Evolutionary conservation across 2,113 vertebrate genomes (phyloP), one percentile per base, ranked within the genome.

Genomic region (Callipepla californica): DNA sequence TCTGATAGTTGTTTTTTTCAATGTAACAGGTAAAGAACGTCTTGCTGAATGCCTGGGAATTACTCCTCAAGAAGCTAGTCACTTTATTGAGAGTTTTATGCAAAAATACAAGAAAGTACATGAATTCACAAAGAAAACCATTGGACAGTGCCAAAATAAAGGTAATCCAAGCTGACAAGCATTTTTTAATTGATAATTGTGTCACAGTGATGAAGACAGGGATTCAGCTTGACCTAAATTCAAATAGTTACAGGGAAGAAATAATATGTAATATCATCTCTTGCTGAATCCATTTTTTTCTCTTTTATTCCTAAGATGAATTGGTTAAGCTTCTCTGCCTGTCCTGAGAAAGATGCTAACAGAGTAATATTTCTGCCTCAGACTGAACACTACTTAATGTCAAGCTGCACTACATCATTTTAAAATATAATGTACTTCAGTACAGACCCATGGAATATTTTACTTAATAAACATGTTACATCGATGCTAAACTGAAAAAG

Each of bases 71-170:
- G 98, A 99, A 97, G 99, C 99, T 59, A 95, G 98, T 45, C 84
- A 72, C 30, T 99, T 99, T 97, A 97, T 99, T 97, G 98, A 98
- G 90, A 97, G 96, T 48, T 99, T 99, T 95, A 97, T 99, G 57
- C 98, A 98, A 85, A 99, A 98, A 68, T 99, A 99, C 94, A 98
- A 95, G 94, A 98, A 98, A 84, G 96, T 99, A 30, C 98, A 98
- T 81, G 91, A 97, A 68, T 99, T 99, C 94, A 97, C 98, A 32
- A 98, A 98, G 94, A 98, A 93, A 87, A 98, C 98, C 45, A 96
- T 99, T 77, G 97, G 98, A 44, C 96, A 97, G 58, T 99, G 99
- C 90, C 97, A 97, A 82, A 97, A 93, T 73, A 98, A 97, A 97
- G 99, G 99, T 98, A 91, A 94, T 74, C 4, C 45, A 44, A 79